phyloP scores from a whole-genome alignment of 2,797 vertebrate genomes.

The Clamator glandarius region DNA sequence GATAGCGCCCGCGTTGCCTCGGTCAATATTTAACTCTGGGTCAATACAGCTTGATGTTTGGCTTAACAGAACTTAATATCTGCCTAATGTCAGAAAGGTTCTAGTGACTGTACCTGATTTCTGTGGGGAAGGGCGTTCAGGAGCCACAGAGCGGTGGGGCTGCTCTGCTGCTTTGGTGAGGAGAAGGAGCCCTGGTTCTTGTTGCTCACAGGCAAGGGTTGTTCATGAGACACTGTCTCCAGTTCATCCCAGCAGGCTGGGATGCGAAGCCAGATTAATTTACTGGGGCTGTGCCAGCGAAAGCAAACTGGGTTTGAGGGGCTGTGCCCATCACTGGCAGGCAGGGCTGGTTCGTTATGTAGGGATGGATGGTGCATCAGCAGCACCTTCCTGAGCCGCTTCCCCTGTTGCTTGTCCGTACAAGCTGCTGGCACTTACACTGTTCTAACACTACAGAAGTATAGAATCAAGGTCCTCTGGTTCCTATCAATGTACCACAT shows the following conservation, averaged over 20 bases:
- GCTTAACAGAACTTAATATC: constrained; percentile 13
- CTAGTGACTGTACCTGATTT: not conserved
- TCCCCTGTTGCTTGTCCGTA: not conserved
- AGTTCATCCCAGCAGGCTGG: rapidly evolving
- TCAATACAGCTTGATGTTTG: constrained; percentile 20
- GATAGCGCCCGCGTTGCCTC: not conserved
- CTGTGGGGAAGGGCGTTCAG: not conserved
- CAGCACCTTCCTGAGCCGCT: not conserved
- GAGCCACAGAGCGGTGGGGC: rapidly evolving
- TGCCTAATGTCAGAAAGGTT: not conserved
- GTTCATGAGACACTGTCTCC: rapidly evolving
- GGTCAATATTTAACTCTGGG: not conserved
- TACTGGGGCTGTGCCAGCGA: not conserved
- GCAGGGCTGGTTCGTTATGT: rapidly evolving
- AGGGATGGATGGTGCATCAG: not conserved
- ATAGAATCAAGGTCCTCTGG: not conserved
- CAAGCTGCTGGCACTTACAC: rapidly evolving
- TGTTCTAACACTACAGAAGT: rapidly evolving
- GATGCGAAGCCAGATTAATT: rapidly evolving
- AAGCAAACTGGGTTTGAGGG: rapidly evolving
- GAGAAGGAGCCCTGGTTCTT: not conserved
- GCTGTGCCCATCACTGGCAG: rapidly evolving
- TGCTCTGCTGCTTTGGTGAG: no score
- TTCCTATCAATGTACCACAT: rapidly evolving
- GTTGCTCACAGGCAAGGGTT: rapidly evolving